These are phyloP conservation scores for Phylloscopus collybita DNA, from an alignment of 2,797 vertebrate genomes.

Conservation along the genomic window DNA sequence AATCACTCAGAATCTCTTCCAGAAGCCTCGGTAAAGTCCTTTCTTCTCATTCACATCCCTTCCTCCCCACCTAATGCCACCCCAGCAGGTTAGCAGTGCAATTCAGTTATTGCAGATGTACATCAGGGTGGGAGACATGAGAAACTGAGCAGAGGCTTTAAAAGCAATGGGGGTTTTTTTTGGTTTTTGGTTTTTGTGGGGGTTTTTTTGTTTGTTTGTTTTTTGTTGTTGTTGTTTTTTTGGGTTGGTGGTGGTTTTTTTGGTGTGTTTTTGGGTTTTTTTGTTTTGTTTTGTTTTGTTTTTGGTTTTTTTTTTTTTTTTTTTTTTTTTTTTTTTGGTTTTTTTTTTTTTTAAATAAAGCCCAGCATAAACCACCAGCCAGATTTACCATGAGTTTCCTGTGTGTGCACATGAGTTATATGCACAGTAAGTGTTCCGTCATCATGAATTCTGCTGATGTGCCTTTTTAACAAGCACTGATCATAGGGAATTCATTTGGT, in stretches of 20 bases:
- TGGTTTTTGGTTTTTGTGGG: too few species aligned
- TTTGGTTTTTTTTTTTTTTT: too few species aligned
- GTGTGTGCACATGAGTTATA: slow-evolving; percentile 40
- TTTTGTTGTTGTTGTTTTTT: too few species aligned
- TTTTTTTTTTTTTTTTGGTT: not conserved
- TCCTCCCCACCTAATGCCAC: not conserved
- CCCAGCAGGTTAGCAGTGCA: not conserved
- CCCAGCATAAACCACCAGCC: not conserved
- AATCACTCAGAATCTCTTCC: not conserved
- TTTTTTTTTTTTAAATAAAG: not conserved
- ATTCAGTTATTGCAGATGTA: slow-evolving; percentile 20
- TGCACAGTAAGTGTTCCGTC: not conserved
- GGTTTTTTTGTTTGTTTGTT: too few species aligned
- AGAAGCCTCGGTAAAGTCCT: not conserved
- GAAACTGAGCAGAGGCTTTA: slow-evolving; percentile 22
- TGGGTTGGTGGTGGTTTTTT: too few species aligned
- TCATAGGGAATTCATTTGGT: slow-evolving; percentile 69
- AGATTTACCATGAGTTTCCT: slow-evolving; percentile 35
- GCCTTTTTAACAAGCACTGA: slow-evolving; percentile 48
- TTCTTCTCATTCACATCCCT: not conserved
- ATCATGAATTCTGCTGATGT: slow-evolving; percentile 46
- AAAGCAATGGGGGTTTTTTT: not conserved
- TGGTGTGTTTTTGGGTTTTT: too few species aligned
- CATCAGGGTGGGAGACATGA: not conserved
- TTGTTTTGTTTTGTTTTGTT: too few species aligned